Evolutionary conservation across 2,888 invertebrate genomes (phyloP).

Genomic region (Xestia rhomboidea): DNA sequence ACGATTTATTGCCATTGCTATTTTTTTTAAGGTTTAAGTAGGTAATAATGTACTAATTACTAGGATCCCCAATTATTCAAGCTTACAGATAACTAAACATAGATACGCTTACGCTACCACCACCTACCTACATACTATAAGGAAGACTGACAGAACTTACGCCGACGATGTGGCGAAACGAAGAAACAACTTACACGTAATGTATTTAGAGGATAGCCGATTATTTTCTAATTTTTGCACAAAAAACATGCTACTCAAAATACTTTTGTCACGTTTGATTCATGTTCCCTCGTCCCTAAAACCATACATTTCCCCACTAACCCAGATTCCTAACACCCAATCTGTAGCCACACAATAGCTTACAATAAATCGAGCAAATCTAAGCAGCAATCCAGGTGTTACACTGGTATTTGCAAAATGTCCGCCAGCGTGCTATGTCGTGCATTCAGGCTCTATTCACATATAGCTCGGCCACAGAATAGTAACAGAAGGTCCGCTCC

Average conservation of each 20-base stretch:
- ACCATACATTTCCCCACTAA: constrained; percentile 33
- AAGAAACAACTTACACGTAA: too few species aligned
- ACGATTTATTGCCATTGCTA: neutral
- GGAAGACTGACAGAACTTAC: neutral
- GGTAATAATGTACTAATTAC: too few species aligned
- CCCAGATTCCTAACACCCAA: constrained; percentile 54
- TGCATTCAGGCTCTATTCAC: constrained; percentile 74
- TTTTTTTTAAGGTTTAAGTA: neutral
- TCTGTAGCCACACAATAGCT: constrained; percentile 61
- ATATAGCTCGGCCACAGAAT: constrained; percentile 62
- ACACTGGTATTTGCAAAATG: constrained; percentile 74
- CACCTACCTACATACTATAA: neutral
- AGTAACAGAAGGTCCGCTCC: constrained; percentile 12
- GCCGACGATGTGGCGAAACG: neutral
- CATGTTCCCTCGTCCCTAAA: constrained; percentile 6
- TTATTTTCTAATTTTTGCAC: too few species aligned
- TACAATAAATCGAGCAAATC: constrained; percentile 68
- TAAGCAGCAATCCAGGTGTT: constrained; percentile 70
- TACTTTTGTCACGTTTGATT: neutral
- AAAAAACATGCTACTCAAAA: neutral
- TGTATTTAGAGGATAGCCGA: too few species aligned
- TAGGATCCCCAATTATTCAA: neutral
- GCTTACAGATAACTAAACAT: neutral
- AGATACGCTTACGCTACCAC: neutral
- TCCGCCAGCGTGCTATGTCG: constrained; percentile 66